Conservation (phyloP, 2,113 vertebrate species). For the Ancistrus triradiatus region DNA sequence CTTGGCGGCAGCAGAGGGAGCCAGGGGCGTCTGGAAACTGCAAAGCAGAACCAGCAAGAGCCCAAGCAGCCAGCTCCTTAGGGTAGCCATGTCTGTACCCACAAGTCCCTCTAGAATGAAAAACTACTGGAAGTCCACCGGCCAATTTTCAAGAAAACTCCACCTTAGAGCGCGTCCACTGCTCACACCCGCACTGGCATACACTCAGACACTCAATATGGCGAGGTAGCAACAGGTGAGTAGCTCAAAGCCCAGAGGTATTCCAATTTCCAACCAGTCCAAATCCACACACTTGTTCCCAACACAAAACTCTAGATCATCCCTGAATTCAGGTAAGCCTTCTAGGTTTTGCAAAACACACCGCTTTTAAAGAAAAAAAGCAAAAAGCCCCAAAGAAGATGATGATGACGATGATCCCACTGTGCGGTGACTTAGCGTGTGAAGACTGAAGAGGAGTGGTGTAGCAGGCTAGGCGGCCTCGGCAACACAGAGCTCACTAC, state of each 20-base stretch:
- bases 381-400: conserved; percentile 16
- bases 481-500: conserved; percentile 64
- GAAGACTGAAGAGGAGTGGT: conserved; percentile 54
- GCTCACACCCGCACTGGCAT: conserved; percentile 41
- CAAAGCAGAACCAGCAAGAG: conserved; percentile 74
- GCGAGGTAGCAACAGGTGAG: conserved; percentile 47
- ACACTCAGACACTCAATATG: conserved; percentile 28
- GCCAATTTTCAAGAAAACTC: conserved; percentile 16
- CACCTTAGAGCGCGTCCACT: conserved; percentile 44
- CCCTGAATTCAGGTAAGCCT: conserved; percentile 43
- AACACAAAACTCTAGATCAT: conserved; percentile 47
- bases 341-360: conserved; percentile 26
- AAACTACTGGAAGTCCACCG: conserved; percentile 54
- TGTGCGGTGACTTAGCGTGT: conserved; percentile 41
- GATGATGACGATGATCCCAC: conserved; percentile 34
- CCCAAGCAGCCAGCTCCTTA: conserved; percentile 69
- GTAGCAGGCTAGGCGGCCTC: conserved; percentile 56
- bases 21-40: conserved; percentile 72
- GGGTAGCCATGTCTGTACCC: conserved; percentile 68
- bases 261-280: conserved; percentile 51
- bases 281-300: conserved; percentile 57
- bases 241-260: conserved; percentile 51
- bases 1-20: conserved; percentile 63
- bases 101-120: conserved; percentile 49
- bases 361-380: not conserved